Evolutionary conservation across 2,888 invertebrate species (phyloP).

Genomic region (Pristionchus arcanus): DNA sequence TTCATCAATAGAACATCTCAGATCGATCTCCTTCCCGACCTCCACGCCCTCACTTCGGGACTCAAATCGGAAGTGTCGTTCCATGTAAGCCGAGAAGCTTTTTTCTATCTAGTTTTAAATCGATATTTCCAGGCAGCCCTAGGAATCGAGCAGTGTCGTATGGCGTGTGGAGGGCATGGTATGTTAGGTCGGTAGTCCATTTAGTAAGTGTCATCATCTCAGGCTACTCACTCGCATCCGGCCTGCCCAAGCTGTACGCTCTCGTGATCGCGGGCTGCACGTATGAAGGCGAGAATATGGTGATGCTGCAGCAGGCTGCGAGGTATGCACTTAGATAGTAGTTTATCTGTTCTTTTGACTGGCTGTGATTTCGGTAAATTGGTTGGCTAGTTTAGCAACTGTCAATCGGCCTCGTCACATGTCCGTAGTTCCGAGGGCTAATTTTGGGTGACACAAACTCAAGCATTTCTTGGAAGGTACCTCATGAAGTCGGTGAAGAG

Average conservation of each 20-base stretch:
- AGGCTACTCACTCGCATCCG: conserved; percentile 81
- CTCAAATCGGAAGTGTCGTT: conserved; percentile 89
- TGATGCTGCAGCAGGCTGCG: conserved; percentile 92
- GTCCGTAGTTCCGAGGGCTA: too few species aligned
- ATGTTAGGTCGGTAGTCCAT: not conserved
- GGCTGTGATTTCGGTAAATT: too few species aligned
- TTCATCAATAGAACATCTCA: too few species aligned
- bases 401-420: too few species aligned
- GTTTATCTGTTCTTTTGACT: too few species aligned
- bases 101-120: too few species aligned
- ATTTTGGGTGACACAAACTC: not conserved
- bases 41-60: conserved; percentile 93
- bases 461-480: conserved; percentile 82
- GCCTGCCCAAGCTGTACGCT: conserved; percentile 88
- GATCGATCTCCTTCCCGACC: conserved; percentile 82
- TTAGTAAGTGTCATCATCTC: not conserved
- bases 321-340: conserved; percentile 64
- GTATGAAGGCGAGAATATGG: conserved; percentile 97
- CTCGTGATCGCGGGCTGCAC: conserved; percentile 90
- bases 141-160: conserved; percentile 89
- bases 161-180: conserved; percentile 95
- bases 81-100: not conserved
- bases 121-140: conserved; percentile 83
- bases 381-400: too few species aligned
- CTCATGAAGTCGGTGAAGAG: conserved; percentile 84